Evolutionary conservation across 2,113 vertebrate species (phyloP), one percentile per base, ranked within the genome.

Genomic region (Prunella himalayana): DNA sequence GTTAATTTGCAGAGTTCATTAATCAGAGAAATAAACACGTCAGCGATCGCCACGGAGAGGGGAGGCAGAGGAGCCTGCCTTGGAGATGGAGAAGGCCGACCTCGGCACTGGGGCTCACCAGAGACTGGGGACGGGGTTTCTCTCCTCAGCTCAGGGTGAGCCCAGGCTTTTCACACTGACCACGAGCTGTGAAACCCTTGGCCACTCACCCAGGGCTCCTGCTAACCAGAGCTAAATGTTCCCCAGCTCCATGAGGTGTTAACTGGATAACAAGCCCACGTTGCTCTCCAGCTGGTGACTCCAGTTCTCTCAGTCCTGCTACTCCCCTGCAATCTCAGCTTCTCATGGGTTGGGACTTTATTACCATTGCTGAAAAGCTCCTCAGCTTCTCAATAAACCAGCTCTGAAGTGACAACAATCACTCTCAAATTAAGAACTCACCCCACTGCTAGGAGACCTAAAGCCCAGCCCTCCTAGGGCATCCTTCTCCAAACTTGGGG

Each of bases 1-100:
- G 97, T 98, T 98, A 97, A 98, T 98, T 97, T 97, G 94, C 93
- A 80, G 96, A 97, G 95, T 97, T 97, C 97, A 97, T 97, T 98
- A 96, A 97, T 98, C 94, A 97, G 96, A 92, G 92, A 90, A 96
- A 97, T 95, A 98, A 98, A 97, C 96, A 98, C 77, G 86, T 96
- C 96, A 73, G 81, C 49, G 95, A 97, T 97, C 91, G 27, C 79
- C 70, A 39, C n/a, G 57, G 76, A 80, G 88, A 90, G 93, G 86
- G 82, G 61, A 54, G 92, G 51, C 54, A 21, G 80, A 77, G 91
- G 95, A 94, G 76, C 39, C 71, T 44, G 75, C 64, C 72, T 81
- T 20, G 22, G 91, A 92, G 70, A 82, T 60, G 76, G 86, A 79
- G 88, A 69, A 24, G 82, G 64, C 42, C 1, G 21, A 85, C 80